Conservation (phyloP, 1,140 invertebrate species). For the Batillaria attramentaria region DNA sequence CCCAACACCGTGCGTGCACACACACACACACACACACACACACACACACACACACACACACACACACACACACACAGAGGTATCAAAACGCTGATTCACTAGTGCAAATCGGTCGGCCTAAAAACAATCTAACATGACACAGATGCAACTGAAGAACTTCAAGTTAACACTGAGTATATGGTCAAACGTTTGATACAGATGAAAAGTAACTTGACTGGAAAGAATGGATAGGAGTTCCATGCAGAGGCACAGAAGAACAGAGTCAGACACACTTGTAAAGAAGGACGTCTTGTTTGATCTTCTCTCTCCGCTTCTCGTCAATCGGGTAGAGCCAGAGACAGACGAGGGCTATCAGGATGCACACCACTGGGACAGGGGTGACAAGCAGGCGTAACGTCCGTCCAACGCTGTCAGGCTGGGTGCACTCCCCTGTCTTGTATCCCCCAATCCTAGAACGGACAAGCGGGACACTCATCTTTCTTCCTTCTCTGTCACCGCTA, state of each 20-base stretch:
- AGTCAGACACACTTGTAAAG: constrained; percentile 7
- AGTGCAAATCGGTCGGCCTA: not conserved
- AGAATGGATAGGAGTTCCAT: not conserved
- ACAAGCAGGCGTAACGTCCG: constrained; percentile 60
- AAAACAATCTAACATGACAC: no score
- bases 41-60: constrained; percentile 2
- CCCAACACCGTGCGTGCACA: no score
- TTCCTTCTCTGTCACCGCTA: no score
- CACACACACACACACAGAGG: constrained; percentile 1
- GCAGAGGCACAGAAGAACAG: not conserved
- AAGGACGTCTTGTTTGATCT: constrained; percentile 41
- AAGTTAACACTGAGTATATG: not conserved
- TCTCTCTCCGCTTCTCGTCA: constrained; percentile 49
- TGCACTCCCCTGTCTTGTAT: constrained; percentile 59
- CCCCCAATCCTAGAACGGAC: constrained; percentile 56
- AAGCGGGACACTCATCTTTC: no score
- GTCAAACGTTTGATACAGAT: not conserved
- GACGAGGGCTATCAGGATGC: constrained; percentile 54
- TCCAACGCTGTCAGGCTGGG: constrained; percentile 60
- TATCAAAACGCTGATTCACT: not conserved
- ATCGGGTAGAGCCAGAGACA: constrained; percentile 64
- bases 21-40: not conserved
- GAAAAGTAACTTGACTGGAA: not conserved
- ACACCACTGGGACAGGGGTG: constrained; percentile 61
- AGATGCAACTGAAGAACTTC: not conserved